These are phyloP conservation scores for Gallinago nigripennis DNA, from an alignment of 2,797 vertebrate species.

Conservation along the genomic window DNA sequence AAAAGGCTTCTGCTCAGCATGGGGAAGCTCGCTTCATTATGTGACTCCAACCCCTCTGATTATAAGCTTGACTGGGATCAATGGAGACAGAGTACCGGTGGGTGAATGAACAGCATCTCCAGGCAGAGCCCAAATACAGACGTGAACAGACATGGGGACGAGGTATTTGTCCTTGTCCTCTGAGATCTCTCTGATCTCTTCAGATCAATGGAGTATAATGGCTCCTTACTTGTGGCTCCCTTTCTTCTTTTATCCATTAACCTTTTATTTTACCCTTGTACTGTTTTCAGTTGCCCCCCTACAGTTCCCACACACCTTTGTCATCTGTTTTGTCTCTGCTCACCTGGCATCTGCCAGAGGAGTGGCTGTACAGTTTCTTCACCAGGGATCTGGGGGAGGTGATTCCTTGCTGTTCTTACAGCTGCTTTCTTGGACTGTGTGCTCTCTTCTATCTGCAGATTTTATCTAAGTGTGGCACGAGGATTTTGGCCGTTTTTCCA, in stretches of 20 bases:
- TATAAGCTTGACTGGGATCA: conserved; percentile 12
- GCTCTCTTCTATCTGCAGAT: not conserved
- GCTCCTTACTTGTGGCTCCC: not conserved
- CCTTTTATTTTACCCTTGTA: not conserved
- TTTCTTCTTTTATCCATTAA: not conserved
- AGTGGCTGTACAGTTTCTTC: not conserved
- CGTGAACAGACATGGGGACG: not conserved
- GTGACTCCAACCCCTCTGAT: not conserved
- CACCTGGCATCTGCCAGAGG: not conserved
- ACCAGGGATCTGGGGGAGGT: not conserved
- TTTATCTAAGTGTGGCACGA: not conserved
- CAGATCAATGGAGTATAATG: not conserved
- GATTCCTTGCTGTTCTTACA: not conserved
- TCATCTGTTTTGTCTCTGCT: not conserved
- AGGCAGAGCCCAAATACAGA: not conserved
- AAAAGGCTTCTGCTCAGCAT: conserved; percentile 39
- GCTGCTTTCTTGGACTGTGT: not conserved
- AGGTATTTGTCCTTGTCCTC: not conserved
- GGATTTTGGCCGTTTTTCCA: not conserved
- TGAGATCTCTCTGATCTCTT: not conserved
- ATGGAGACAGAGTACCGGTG: not conserved
- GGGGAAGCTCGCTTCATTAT: not conserved
- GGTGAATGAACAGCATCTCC: not conserved
- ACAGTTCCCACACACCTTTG: not conserved
- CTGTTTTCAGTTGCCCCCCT: not conserved